phyloP scores from a whole-genome alignment of 1,140 invertebrate species.

The Camponotus floridanus region DNA sequence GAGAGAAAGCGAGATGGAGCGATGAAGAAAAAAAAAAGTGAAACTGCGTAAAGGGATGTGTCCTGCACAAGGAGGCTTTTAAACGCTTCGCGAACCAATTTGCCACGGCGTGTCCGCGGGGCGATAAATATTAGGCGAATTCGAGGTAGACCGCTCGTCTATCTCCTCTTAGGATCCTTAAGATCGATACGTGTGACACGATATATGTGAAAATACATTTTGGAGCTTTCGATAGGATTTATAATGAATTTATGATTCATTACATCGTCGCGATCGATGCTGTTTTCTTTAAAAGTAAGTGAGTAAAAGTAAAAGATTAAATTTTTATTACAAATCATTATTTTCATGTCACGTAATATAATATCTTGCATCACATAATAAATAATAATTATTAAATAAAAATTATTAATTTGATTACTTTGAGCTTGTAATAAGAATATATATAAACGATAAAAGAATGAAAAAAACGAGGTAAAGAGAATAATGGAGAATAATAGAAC shows the following conservation, averaged over 20 bases:
- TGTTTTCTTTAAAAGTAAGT: not conserved
- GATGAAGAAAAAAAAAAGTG: conserved; percentile 45
- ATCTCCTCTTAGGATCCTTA: conserved; percentile 24
- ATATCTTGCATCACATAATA: not conserved
- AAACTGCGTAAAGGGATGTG: conserved; percentile 62
- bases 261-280: not conserved
- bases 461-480: conserved; percentile 10
- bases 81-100: conserved; percentile 81
- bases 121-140: conserved; percentile 80
- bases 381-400: conserved; percentile 13
- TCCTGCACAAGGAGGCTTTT: conserved; percentile 69
- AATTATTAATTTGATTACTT: not conserved
- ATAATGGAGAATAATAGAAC: conserved; percentile 35
- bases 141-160: conserved; percentile 4
- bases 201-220: conserved; percentile 4
- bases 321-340: not conserved
- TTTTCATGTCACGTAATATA: not conserved
- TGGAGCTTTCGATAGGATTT: not conserved
- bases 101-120: conserved; percentile 77
- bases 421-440: not conserved
- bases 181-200: conserved; percentile 25
- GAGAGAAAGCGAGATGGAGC: conserved; percentile 35
- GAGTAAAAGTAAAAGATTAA: not conserved
- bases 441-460: conserved; percentile 1
- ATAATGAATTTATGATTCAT: not conserved